Evolutionary conservation across 1,140 invertebrate genomes (phyloP).

Genomic region (Zaprionus inermis): DNA sequence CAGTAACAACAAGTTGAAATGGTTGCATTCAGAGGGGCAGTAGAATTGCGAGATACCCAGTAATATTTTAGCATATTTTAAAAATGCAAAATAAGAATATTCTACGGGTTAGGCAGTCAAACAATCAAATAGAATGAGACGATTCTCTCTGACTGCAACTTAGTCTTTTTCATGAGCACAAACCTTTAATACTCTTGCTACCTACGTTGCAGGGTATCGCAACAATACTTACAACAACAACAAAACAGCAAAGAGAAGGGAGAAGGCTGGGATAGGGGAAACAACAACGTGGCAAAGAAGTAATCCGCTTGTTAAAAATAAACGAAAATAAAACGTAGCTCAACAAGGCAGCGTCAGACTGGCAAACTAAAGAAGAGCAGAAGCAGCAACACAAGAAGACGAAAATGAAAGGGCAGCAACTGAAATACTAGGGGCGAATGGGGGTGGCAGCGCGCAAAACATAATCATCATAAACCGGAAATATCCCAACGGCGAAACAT

Average conservation of each 20-base stretch:
- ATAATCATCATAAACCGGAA: conserved; percentile 84
- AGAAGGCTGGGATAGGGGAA: not conserved
- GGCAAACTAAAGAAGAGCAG: not conserved
- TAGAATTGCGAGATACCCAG: not conserved
- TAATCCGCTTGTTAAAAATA: conserved; percentile 83
- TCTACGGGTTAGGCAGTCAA: too few species aligned
- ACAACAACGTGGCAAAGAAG: conserved; percentile 53
- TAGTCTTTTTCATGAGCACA: not conserved
- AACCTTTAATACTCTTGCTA: not conserved
- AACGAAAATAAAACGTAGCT: conserved; percentile 72
- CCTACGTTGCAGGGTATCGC: not conserved
- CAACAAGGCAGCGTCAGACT: conserved; percentile 21
- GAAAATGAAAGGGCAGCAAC: not conserved
- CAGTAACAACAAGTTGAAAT: conserved; percentile 9
- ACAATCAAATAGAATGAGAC: too few species aligned
- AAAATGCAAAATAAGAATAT: not conserved
- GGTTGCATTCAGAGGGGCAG: not conserved
- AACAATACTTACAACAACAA: conserved; percentile 21
- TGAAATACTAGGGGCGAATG: conserved; percentile 9
- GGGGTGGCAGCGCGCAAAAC: conserved; percentile 60
- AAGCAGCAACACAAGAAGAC: not conserved
- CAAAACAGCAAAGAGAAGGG: conserved; percentile 4
- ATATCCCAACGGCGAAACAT: conserved; percentile 83
- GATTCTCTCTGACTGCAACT: not conserved
- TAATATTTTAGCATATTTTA: not conserved